Base-by-base conservation (phyloP, 2,888 invertebrate species). In the Buathra laborator region DNA sequence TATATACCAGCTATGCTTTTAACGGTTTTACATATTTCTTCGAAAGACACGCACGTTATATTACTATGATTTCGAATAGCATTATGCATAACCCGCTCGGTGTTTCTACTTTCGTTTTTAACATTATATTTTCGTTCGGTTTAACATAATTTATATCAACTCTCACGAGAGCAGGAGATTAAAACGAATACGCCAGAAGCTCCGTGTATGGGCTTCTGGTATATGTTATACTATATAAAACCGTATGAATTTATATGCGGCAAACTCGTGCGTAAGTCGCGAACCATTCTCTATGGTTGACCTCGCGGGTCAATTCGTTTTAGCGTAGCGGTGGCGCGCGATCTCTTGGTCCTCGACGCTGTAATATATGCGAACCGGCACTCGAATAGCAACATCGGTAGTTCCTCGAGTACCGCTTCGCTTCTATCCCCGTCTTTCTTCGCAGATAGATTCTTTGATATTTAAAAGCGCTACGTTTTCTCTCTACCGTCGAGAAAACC, bases 261-360 rank as follows among this genome's bases (percentile, higher is more conserved):
- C 70, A 43, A 53, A 79, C 51, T 66, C 46, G 70, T 48, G 70
- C 78, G 64, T 59, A 67, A n/a, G 71, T 37, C 46, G 77, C 77
- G 67, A 43, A 71, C 72, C 62, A 67, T 75, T 83, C 78, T 75
- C 70, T 62, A 75, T 70, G 44, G 70, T 24, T 75, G 75, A 75
- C 74, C 83, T 70, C 64, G 53, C 62, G 56, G 85, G 85, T 86
- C 86, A 86, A 85, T 83, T 76, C 81, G 83, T 86, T 86, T 83
- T 83, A 86, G 78, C 83, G 68, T 76, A 81, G 81, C 66, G 74
- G 9, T 37, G 37, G 67, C 77, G 68, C 74, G 56, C 80, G 83
- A 75, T 85, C 77, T 81, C 74, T 81, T 74, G 44, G 53, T 74
- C 74, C 48, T 68, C 70, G 14, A n/a, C n/a, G 64, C 19, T 43